Evolutionary conservation across 1,140 invertebrate genomes (phyloP).

Genomic region (Aphidius gifuensis): DNA sequence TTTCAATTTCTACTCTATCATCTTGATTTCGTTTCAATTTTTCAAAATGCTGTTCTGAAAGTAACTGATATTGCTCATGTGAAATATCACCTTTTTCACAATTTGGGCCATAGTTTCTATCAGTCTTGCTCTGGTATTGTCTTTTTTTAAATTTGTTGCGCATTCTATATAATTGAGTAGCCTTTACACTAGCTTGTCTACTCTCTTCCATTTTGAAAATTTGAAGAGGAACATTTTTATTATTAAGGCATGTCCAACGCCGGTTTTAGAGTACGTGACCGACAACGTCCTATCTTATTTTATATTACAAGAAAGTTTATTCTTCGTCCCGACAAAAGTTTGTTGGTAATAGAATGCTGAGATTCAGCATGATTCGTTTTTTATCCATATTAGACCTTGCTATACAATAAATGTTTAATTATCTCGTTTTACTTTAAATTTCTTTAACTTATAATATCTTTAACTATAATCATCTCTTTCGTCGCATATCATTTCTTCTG

Average conservation of each 20-base stretch:
- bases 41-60: constrained; percentile 7
- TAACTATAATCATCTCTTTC: too few relatives aligned
- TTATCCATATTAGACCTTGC: constrained; percentile 40
- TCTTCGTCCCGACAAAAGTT: constrained; percentile 42
- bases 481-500: too few relatives aligned
- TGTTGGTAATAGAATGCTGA: constrained; percentile 38
- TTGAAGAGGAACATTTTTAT: constrained; percentile 13
- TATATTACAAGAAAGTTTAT: too few relatives aligned
- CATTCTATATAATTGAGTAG: constrained; percentile 35
- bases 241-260: too few relatives aligned
- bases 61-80: constrained; percentile 4
- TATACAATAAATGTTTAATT: too few relatives aligned
- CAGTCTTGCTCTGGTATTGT: constrained; percentile 16
- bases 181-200: constrained; percentile 22
- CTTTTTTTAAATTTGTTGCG: constrained; percentile 19
- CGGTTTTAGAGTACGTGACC: too few relatives aligned
- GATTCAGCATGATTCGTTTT: constrained; percentile 46
- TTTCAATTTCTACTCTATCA: constrained; percentile 23
- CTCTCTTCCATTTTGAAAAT: constrained; percentile 22
- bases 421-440: too few relatives aligned
- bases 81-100: constrained; percentile 22
- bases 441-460: too few relatives aligned
- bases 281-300: too few relatives aligned
- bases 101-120: constrained; percentile 27
- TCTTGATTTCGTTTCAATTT: constrained; percentile 19